Evolutionary conservation across 2,888 invertebrate genomes (phyloP), one percentile per base, ranked within the genome.

Genomic region (Macrophya annulata): DNA sequence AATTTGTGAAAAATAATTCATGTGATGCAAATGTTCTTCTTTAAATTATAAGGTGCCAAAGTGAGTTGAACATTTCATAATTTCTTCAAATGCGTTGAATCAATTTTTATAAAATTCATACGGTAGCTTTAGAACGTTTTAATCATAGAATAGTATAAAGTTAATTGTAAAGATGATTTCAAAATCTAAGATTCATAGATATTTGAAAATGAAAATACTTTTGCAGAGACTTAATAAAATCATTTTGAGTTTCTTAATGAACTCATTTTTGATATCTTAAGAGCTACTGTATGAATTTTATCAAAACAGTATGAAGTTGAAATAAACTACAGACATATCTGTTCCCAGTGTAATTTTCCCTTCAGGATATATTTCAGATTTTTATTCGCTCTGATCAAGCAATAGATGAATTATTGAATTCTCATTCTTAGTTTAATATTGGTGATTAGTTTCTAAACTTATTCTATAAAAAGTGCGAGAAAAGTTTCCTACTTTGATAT

Each of bases 401-500:
- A 31, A 3, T n/a, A 25, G 12, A 51, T 37, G 15, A 51, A 3
- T 10, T 1, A 25, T 21, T 74, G 15, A 21, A 74, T 74, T 21
- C 40, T 17, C n/a, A 71, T 40, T 71, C 15, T 74, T 45, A 10
- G 31, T 55, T 43, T 10, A 37, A 77, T 48, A 51, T 17, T 31
- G 37, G 77, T 55, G 55, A 77, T 81, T 43, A 81, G 59, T 62
- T 25, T 40, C 40, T 62, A 62, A 81, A 1, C 51, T 43, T 81
- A 86, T 85, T 87, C 88, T 89, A 88, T 89, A 87, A 74, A 62
- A 72, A 71, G 85, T 74, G 25, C 65, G 21, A 62, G 25, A 83
- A 83, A 83, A 31, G 62, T 68, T 83, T 68, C 83, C 83, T 65
- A 81, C 81, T 83, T 71, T 71, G 83, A 68, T 87, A 93, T 94